Conservation (phyloP, 2,888 invertebrate species). For the Augochlorella aurata region DNA sequence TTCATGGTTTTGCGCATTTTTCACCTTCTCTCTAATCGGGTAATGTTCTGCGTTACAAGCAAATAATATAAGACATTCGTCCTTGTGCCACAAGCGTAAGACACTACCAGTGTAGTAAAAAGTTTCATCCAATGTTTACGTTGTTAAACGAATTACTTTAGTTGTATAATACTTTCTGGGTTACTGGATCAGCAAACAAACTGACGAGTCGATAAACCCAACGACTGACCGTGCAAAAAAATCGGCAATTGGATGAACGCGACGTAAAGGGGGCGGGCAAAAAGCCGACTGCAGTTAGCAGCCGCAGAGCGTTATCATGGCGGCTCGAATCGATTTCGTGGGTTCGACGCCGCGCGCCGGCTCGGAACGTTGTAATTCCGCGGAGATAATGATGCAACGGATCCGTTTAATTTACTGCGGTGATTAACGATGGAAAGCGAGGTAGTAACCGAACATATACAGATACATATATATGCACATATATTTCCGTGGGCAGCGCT, state of each 20-base stretch:
- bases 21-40: no score
- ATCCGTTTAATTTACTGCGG: slow-evolving; percentile 66
- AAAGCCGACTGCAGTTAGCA: background rate
- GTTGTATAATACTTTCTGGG: no score
- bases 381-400: slow-evolving; percentile 59
- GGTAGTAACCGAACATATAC: slow-evolving; percentile 61
- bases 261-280: background rate
- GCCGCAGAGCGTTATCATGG: background rate
- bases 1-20: no score
- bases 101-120: no score
- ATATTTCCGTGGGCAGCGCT: slow-evolving; percentile 60
- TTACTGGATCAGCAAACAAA: no score
- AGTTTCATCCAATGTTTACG: no score
- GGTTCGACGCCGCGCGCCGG: slow-evolving; percentile 1
- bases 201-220: no score
- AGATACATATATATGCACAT: slow-evolving; percentile 14
- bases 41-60: no score
- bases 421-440: slow-evolving; percentile 69
- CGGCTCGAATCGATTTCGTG: slow-evolving; percentile 28
- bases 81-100: no score
- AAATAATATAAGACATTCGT: no score
- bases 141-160: no score
- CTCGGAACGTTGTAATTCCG: slow-evolving; percentile 54
- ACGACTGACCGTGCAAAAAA: background rate
- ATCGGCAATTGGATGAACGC: background rate